Conservation (phyloP, 1,140 invertebrate genomes). For the Pygmarrhopalites habei region DNA sequence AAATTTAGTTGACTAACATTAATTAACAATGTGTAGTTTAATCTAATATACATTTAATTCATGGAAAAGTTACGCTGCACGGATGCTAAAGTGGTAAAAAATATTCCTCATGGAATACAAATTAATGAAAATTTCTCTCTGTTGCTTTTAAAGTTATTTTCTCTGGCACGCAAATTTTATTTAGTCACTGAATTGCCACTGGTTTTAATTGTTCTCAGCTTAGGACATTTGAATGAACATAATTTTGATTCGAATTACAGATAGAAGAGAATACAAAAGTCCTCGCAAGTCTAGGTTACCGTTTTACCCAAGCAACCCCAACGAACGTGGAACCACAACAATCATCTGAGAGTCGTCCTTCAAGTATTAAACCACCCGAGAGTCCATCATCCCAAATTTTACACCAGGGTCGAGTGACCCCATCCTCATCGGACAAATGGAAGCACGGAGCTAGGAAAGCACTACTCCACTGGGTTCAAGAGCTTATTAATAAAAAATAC, state of each 20-base stretch:
- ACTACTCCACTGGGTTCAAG: slow-evolving; percentile 87
- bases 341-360: slow-evolving; percentile 46
- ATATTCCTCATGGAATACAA: too few relatives aligned
- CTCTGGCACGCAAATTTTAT: too few relatives aligned
- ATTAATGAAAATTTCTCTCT: too few relatives aligned
- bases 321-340: too few relatives aligned
- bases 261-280: slow-evolving; percentile 92
- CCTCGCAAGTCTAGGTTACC: slow-evolving; percentile 74
- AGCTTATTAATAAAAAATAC: slow-evolving; percentile 81
- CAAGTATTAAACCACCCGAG: slow-evolving; percentile 21
- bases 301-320: slow-evolving; percentile 62
- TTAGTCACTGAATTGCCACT: too few relatives aligned
- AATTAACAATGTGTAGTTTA: too few relatives aligned
- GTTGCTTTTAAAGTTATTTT: too few relatives aligned
- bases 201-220: too few relatives aligned
- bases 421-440: slow-evolving; percentile 63
- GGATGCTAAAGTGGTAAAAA: too few relatives aligned
- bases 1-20: too few relatives aligned
- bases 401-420: slow-evolving; percentile 30
- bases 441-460: slow-evolving; percentile 85
- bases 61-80: too few relatives aligned
- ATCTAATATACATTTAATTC: too few relatives aligned
- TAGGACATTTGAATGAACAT: not conserved
- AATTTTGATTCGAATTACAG: slow-evolving; percentile 49
- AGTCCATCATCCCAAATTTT: slow-evolving; percentile 30